Base-by-base conservation (phyloP, 1,140 invertebrate species). In the Holotrichia oblita region DNA sequence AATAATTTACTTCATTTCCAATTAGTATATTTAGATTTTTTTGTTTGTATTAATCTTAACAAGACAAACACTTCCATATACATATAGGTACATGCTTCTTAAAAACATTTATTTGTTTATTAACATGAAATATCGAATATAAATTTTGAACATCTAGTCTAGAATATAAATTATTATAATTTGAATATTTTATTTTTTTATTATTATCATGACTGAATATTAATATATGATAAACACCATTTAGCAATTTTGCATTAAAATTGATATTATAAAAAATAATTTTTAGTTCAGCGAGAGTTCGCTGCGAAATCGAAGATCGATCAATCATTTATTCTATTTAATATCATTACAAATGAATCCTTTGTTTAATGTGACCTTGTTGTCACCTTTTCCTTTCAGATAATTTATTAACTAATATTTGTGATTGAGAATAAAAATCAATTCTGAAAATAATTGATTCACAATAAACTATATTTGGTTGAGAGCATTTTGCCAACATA, bases 101-200 rank as follows among this genome's bases (percentile, higher is more conserved):
- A 34, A 34, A 34, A 2, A 34, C 4, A 34, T 34, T 34, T 34
- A 34, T 34, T 34, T 34, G 27, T 4, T 44, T 44, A n/a, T 44
- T 44, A 44, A 44, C 8, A 44, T 44, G 8, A 44, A 44, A 44
- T 44, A 44, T 44, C 7, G 42, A 44, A 44, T 44, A 44, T 44
- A 44, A 3, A 3, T 44, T 44, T 44, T 44, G 42, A 3, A 44
- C 42, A 44, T 12, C 42, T 44, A 44, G 8, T 44, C 42, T 44
- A 44, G 42, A 44, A 44, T 42, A 42, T 42, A 44, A 44, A 44
- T 44, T 44, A 44, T 44, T 44, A 44, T 44, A 42, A 42, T 42
- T 42, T 6, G 41, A 42, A 42, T 42, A 42, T 42, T 42, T 42
- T 42, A 42, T 42, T 42, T 42, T 6, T 59, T 59, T 59, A 59